Evolutionary conservation across 2,113 vertebrate genomes (phyloP), one percentile per base, ranked within the genome.

Genomic region (Origma solitaria): DNA sequence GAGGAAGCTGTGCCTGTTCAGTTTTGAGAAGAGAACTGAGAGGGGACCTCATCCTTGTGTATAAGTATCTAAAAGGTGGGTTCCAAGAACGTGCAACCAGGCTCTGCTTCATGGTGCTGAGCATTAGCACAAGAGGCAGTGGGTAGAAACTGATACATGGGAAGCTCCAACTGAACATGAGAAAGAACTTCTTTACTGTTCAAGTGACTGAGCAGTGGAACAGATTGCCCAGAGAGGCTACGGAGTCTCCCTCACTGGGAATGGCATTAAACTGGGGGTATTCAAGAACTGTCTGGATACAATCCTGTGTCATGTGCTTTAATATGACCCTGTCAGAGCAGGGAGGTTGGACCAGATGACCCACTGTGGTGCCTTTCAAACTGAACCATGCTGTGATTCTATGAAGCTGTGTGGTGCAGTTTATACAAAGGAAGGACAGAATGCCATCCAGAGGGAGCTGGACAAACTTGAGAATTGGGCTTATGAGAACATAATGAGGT

Each of bases 181-280:
- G 13, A 28, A 66, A 38, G 37, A n/a, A 38, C 23, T 82, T 58
- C 23, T 82, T 58, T 66, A n/a, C 18, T 45, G 10, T 75, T 30
- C 3, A 6, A n/a, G 20, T 66, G 27, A 75, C 16, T 0, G 0
- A 24, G 7, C 60, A 66, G 28, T 73, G 51, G 9, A 53, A n/a
- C 28, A 40, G 16, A 30, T 60, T 73, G 22, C 28, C 37, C 1
- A 0, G 18, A 73, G 37, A 66, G 15, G 10, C 13, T 33, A 15
- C 65, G 35, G 37, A 44, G 27, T n/a, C 20, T 82, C 16, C 38
- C 17, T 38, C 61, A 21, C 10, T 66, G 23, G 53, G 13, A 75
- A 25, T 75, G 30, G 9, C 37, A 57, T 88, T 58, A 45, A 51
- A n/a, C 51, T 51, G 23, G 30, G 73, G 23, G 21, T 89, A 40